Evolutionary conservation across 2,888 invertebrate genomes (phyloP), one percentile per base, ranked within the genome.

Genomic region (Theretra japonica): DNA sequence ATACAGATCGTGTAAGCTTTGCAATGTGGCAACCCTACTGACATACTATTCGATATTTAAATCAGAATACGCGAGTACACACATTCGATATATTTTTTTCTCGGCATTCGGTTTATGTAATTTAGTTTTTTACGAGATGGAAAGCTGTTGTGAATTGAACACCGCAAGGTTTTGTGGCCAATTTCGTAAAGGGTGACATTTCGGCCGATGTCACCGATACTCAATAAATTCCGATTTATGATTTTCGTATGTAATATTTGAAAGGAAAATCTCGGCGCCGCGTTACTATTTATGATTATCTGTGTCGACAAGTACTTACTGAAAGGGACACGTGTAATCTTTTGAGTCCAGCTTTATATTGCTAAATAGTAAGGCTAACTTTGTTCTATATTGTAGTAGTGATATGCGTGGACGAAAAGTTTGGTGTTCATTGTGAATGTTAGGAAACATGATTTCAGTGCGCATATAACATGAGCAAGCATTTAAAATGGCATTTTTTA

Each of bases 31-130:
- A 17, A 57, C 41, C 58, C 23, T 41, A 70, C 25, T 58, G 4
- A 2, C 57, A 57, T 33, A 21, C 33, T 81, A 82, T 80, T 79
- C 77, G 77, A 87, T 88, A 87, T 88, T 88, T 85, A 86, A 86
- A 88, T 88, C 81, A 80, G 82, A 84, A 85, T 83, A 81, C 79
- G 77, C 77, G 77, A 79, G 75, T 74, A 72, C 69, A 76, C 73
- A 59, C 72, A 71, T 70, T 28, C 57, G 69, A 70, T 72, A 73
- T 74, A 75, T 76, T 76, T 75, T 41, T 72, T 50, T 19, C 71
- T 74, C 70, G n/a, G 74, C 70, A 70, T 65, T n/a, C 70, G 73
- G 74, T 76, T 76, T 75, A 75, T 72, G 70, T 81, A 78, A 78
- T 79, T 80, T 74, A 75, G 74, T 79, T 78, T 75, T 73, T 77